phyloP scores from a whole-genome alignment of 2,113 vertebrate species.

The Brachypteracias leptosomus region DNA sequence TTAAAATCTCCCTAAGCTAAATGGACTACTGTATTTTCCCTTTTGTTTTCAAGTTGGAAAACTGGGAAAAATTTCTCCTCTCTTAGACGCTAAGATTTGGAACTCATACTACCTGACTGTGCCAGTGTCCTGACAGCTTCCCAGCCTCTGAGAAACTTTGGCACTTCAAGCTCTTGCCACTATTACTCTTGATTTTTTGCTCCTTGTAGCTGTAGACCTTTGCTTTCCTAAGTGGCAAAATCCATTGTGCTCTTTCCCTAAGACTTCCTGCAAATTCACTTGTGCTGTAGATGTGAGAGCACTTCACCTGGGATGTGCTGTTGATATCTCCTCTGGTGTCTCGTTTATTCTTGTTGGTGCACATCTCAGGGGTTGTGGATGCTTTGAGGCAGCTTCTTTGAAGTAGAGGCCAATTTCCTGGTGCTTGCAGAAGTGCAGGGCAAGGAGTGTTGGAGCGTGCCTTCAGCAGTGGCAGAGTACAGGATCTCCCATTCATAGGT shows the following conservation, averaged over 20 bases:
- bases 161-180: neutral
- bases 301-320: neutral
- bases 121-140: neutral
- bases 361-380: neutral
- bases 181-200: neutral
- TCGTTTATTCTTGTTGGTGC: neutral
- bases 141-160: neutral
- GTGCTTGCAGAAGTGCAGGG: neutral
- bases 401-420: neutral
- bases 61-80: neutral
- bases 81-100: neutral
- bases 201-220: neutral
- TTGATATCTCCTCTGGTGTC: neutral
- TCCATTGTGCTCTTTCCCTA: neutral
- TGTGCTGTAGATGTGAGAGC: neutral
- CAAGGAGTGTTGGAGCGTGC: neutral
- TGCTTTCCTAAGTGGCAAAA: neutral
- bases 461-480: neutral
- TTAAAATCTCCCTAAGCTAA: neutral
- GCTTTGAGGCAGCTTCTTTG: slow-evolving; percentile 8
- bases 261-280: neutral
- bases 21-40: neutral
- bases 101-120: neutral
- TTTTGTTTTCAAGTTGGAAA: neutral
- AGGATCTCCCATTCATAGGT: fast-evolving